Conservation (phyloP, 2,113 vertebrate genomes). For the Cercocebus atys region DNA sequence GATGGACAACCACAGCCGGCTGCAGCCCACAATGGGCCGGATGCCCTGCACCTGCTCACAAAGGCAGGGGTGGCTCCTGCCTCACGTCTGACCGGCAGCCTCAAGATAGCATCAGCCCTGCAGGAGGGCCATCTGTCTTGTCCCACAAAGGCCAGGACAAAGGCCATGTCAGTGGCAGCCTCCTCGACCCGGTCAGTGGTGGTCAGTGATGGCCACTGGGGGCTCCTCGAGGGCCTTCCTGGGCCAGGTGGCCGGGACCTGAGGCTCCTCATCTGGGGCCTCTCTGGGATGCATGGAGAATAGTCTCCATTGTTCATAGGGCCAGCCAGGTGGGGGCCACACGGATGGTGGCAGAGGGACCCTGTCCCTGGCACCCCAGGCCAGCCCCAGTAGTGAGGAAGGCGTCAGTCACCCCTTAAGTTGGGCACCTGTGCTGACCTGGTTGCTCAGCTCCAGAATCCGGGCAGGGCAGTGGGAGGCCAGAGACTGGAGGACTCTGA, state of each 20-base stretch:
- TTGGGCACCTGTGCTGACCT: no score
- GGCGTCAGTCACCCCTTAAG: accelerated
- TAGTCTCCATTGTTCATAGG: background rate
- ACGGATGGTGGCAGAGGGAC: background rate
- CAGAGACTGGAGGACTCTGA: background rate
- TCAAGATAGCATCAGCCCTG: conserved; percentile 71
- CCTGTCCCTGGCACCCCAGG: background rate
- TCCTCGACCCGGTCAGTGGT: conserved; percentile 67
- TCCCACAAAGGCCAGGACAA: conserved; percentile 76
- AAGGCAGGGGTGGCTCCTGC: conserved; percentile 46
- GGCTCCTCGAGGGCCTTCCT: conserved; percentile 46
- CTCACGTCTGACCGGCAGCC: conserved; percentile 62
- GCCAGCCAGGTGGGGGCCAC: background rate
- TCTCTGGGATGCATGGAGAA: background rate
- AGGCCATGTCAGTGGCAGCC: conserved; percentile 65
- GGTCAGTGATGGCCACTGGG: background rate
- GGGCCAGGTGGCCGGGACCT: background rate
- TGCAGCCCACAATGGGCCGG: conserved; percentile 68
- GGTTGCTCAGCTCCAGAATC: background rate
- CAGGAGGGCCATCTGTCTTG: conserved; percentile 73
- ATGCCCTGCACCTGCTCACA: conserved; percentile 71
- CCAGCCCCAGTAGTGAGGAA: background rate
- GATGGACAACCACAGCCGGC: conserved; percentile 3
- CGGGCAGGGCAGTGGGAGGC: background rate
- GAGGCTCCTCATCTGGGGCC: background rate